Percentiles rank a stretch among this genome's conserved stretches.
Conservation (phyloP, 1,140 invertebrate species). For the Trinorchestia longiramus region DNA sequence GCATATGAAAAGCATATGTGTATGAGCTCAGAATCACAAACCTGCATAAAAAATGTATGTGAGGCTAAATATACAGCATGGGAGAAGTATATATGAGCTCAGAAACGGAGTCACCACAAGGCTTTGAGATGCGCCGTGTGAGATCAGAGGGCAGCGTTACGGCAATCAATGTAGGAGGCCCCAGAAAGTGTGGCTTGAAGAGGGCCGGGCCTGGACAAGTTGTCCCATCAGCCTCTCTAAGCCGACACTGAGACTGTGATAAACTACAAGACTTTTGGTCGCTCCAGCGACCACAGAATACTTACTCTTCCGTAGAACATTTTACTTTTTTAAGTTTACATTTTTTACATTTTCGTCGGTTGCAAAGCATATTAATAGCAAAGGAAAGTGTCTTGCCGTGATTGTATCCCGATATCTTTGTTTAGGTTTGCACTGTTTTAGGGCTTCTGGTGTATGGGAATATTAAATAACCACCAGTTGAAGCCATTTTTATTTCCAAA, state of each 20-base stretch:
- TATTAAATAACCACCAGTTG: too few relatives aligned
- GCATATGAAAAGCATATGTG: too few relatives aligned
- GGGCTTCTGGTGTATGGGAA: too few relatives aligned
- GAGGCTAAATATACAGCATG: too few relatives aligned
- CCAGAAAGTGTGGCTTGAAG: not conserved
- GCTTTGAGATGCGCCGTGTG: not conserved
- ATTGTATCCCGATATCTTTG: too few relatives aligned
- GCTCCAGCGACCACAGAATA: not conserved
- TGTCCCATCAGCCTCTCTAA: slow-evolving; percentile 17
- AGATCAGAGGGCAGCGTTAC: not conserved
- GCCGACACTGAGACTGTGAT: slow-evolving; percentile 40
- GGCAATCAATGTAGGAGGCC: not conserved
- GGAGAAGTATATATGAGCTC: too few relatives aligned
- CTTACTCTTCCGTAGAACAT: not conserved
- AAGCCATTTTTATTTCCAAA: too few relatives aligned
- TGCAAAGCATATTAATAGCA: not conserved
- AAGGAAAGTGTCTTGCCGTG: too few relatives aligned
- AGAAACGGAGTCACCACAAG: not conserved
- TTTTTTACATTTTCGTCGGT: not conserved
- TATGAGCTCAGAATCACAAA: too few relatives aligned
- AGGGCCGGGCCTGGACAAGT: slow-evolving; percentile 8
- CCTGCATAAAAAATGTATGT: too few relatives aligned
- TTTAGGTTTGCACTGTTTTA: too few relatives aligned
- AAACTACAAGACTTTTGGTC: slow-evolving; percentile 44
- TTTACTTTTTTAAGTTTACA: not conserved